Evolutionary conservation across 23 tunicate species (phyloP).

Genomic region (Ascidia mentula): DNA sequence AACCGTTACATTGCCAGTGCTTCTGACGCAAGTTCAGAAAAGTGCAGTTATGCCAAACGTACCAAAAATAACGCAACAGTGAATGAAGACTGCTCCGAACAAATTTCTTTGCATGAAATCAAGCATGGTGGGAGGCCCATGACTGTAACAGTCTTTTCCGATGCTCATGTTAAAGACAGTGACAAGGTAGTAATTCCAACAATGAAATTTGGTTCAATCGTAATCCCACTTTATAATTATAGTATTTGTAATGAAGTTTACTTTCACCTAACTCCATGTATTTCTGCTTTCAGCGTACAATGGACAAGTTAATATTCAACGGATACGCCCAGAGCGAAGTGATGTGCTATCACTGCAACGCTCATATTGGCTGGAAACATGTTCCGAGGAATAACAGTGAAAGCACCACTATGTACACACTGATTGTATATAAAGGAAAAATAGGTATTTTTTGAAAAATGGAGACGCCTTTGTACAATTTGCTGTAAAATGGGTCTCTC

Average conservation of each 20-base stretch:
- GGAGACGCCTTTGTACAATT: too few species aligned
- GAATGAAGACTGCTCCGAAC: background rate
- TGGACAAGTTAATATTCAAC: background rate
- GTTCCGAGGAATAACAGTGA: background rate
- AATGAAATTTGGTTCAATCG: too few species aligned
- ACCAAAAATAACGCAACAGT: background rate
- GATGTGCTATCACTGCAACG: background rate
- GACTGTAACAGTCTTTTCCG: background rate
- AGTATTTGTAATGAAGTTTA: too few species aligned
- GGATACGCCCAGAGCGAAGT: constrained; percentile 5
- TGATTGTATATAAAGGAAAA: background rate
- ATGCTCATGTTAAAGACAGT: background rate
- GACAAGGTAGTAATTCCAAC: too few species aligned
- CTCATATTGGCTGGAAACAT: background rate
- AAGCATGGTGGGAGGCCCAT: background rate
- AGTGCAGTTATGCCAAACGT: background rate
- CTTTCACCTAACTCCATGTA: too few species aligned
- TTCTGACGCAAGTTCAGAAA: background rate
- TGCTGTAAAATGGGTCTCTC: too few species aligned
- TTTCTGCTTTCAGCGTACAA: background rate
- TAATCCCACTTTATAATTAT: too few species aligned
- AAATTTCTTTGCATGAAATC: background rate
- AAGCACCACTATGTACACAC: background rate
- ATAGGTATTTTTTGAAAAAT: too few species aligned
- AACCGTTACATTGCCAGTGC: constrained; percentile 3